Conservation (phyloP, 2,113 vertebrate genomes). For the Ptychochromis oligacanthus region DNA sequence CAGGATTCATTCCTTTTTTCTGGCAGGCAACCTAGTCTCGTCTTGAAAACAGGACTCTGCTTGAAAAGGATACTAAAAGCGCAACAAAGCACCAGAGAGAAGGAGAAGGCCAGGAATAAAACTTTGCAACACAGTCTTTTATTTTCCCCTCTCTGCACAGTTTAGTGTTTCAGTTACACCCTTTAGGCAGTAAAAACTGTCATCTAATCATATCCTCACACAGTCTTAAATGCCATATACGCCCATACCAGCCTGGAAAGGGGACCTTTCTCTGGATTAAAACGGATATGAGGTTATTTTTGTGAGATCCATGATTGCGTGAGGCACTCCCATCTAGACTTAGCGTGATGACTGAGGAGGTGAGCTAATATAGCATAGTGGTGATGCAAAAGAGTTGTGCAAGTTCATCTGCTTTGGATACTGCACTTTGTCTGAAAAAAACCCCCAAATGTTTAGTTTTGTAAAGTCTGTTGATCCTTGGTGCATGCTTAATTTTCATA, state of each 20-base stretch:
- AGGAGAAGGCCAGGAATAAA: conserved; percentile 59
- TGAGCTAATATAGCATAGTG: conserved; percentile 59
- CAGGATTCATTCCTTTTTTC: not conserved
- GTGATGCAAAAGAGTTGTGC: conserved; percentile 53
- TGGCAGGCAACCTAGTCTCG: conserved; percentile 3
- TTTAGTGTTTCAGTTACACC: conserved; percentile 80
- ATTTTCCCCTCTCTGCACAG: conserved; percentile 62
- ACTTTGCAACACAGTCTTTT: conserved; percentile 66
- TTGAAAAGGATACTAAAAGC: conserved; percentile 46
- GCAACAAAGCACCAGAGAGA: conserved; percentile 53
- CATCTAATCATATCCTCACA: conserved; percentile 79
- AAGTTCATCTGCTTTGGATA: conserved; percentile 23
- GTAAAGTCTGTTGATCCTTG: conserved; percentile 8
- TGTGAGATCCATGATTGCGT: conserved; percentile 73
- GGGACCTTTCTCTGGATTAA: conserved; percentile 74
- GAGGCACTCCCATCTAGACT: conserved; percentile 71
- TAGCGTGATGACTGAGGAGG: conserved; percentile 69
- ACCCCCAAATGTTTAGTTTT: not conserved
- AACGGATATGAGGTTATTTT: conserved; percentile 80
- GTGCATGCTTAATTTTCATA: not conserved
- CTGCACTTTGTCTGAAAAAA: conserved; percentile 9
- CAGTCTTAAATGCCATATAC: conserved; percentile 78
- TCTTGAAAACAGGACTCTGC: conserved; percentile 24
- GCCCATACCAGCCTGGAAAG: conserved; percentile 76
- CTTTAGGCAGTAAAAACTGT: conserved; percentile 78